Conservation (phyloP, 1,140 invertebrate genomes). For the Polypedilum vanderplanki region DNA sequence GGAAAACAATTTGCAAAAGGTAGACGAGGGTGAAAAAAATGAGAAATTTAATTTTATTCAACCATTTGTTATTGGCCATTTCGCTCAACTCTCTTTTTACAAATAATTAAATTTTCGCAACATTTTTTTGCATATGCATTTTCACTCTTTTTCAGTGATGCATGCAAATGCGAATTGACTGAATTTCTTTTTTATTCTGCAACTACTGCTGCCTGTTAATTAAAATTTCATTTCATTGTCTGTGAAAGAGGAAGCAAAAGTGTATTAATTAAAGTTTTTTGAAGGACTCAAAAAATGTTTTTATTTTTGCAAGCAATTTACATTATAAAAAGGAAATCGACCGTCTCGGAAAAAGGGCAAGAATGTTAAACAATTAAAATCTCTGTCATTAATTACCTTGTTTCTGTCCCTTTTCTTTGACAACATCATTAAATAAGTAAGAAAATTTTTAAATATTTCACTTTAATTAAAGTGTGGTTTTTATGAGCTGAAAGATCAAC, state of each 20-base stretch:
- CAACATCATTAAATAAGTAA: background rate
- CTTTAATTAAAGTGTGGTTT: slow-evolving; percentile 15
- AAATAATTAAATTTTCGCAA: no score
- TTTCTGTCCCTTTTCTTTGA: slow-evolving; percentile 5
- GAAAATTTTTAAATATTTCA: background rate
- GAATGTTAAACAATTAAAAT: background rate
- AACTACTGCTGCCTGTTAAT: background rate
- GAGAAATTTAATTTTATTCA: no score
- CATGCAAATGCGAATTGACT: background rate
- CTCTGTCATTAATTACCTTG: background rate
- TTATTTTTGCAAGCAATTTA: no score
- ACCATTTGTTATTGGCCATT: slow-evolving; percentile 12
- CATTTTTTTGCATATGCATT: background rate
- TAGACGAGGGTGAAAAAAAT: no score
- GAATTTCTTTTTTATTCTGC: background rate
- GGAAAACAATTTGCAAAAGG: no score
- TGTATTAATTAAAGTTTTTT: slow-evolving; percentile 9
- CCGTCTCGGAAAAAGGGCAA: no score
- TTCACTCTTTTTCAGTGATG: no score
- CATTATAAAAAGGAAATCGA: no score
- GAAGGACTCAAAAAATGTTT: background rate
- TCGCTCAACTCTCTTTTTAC: background rate
- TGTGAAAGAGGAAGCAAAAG: background rate
- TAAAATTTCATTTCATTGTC: slow-evolving; percentile 14
- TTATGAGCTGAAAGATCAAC: no score